Evolutionary conservation across 2,797 vertebrate genomes (phyloP).

Genomic region (Semaprochilodus insignis): DNA sequence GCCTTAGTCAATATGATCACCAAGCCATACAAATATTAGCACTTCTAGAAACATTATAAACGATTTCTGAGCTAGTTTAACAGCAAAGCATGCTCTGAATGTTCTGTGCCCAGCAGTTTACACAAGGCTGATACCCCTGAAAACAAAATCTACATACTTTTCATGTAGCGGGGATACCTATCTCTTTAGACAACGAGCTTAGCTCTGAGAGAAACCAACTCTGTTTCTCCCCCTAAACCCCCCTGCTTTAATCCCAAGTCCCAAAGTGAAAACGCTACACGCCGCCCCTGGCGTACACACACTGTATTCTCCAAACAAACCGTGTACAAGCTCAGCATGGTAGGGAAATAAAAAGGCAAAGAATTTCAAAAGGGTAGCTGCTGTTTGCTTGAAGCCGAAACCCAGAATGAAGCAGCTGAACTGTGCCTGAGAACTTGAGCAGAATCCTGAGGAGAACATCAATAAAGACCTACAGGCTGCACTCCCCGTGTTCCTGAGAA

Average conservation of each 20-base stretch:
- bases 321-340: neutral
- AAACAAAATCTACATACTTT: neutral
- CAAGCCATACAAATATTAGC: too few species aligned
- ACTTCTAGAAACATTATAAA: too few species aligned
- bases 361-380: neutral
- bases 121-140: neutral
- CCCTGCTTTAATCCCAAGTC: neutral
- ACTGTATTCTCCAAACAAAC: neutral
- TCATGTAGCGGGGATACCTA: neutral
- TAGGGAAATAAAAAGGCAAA: neutral
- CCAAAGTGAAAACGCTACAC: neutral
- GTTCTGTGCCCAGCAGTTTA: neutral
- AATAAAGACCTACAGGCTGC: neutral
- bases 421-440: neutral
- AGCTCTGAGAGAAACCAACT: neutral
- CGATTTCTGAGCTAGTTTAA: neutral
- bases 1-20: too few species aligned
- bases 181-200: neutral
- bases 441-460: slow-evolving; percentile 3
- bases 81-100: neutral
- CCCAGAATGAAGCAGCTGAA: neutral
- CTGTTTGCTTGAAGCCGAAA: slow-evolving; percentile 25
- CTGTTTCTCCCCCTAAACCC: neutral
- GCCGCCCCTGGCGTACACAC: neutral
- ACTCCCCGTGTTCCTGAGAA: neutral